Evolutionary conservation across 2,888 invertebrate species (phyloP), one percentile per base, ranked within the genome.

Genomic region (Elegia similella): DNA sequence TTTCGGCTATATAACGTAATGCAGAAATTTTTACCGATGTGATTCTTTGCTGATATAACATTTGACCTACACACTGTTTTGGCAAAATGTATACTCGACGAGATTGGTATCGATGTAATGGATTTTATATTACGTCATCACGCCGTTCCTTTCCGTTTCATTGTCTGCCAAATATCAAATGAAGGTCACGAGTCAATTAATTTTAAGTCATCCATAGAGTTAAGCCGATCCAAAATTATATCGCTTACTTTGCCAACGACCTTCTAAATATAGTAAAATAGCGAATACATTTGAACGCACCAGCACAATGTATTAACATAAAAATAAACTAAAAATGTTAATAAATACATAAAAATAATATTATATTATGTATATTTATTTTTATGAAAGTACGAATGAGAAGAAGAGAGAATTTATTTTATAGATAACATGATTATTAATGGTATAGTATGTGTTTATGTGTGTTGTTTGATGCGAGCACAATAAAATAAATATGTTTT

Each of bases 161-260:
- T 78, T 73, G 62, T 80, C 77, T 78, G 81, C 85, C 84, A 84
- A 85, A 78, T 73, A 69, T 75, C 72, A 69, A 74, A 75, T 74
- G 70, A 79, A 76, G 70, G 70, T 79, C 84, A 82, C 75, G 75
- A 84, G 89, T 90, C 89, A 90, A 90, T 90, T 90, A 90, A 82
- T 86, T 90, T 89, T 86, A 89, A 88, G 90, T 89, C 89, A 90
- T 88, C 82, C 78, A 84, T 88, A 89, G 84, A 61, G 64, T 69
- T 87, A 89, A 85, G 86, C 80, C 64, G 79, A 78, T 73, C 67
- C 73, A 71, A 69, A 30, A 12, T 62, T 66, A 70, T 42, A 80
- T 82, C 75, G 87, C 88, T 86, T 88, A 72, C 75, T 86, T 85
- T 81, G 87, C 87, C 79, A 84, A 84, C 75, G 78, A 78, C 72